Percentiles rank a stretch among this genome's conserved stretches.
Evolutionary conservation across 2,113 vertebrate genomes (phyloP).

Genomic region (Paratilapia polleni): DNA sequence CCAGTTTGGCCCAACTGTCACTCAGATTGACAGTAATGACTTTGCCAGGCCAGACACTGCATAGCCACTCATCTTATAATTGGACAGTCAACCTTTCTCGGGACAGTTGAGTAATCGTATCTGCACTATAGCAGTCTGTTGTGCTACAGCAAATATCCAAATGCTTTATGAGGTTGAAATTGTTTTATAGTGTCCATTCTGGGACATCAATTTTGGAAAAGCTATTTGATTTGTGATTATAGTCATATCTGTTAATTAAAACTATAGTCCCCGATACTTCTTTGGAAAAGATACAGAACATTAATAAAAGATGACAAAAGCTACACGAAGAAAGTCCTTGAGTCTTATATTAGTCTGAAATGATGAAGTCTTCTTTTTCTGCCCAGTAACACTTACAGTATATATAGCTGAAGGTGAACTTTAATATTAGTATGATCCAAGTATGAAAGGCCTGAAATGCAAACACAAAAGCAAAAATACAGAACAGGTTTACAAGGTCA

Average conservation of each 20-base stretch:
- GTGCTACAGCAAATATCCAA: neutral
- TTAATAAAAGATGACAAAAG: neutral
- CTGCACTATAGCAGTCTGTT: neutral
- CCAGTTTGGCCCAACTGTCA: constrained; percentile 53
- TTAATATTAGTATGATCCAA: neutral
- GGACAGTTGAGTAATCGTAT: neutral
- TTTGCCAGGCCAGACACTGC: neutral
- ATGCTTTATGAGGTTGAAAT: neutral
- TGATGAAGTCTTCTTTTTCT: neutral
- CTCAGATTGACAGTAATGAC: constrained; percentile 44
- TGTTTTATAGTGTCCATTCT: neutral
- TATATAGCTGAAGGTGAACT: neutral
- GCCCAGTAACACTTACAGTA: neutral
- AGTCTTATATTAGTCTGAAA: neutral
- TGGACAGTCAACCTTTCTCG: constrained; percentile 24
- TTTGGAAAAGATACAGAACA: neutral
- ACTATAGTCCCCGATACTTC: neutral
- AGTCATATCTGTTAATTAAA: constrained; percentile 1
- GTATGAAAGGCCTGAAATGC: neutral
- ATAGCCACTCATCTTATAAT: constrained; percentile 35
- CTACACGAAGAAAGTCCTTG: neutral
- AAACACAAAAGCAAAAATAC: neutral
- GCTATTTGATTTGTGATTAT: neutral
- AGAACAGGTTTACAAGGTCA: neutral
- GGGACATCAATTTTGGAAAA: neutral